Conservation (phyloP, 2,888 invertebrate genomes). For the Synanthedon formicaeformis region DNA sequence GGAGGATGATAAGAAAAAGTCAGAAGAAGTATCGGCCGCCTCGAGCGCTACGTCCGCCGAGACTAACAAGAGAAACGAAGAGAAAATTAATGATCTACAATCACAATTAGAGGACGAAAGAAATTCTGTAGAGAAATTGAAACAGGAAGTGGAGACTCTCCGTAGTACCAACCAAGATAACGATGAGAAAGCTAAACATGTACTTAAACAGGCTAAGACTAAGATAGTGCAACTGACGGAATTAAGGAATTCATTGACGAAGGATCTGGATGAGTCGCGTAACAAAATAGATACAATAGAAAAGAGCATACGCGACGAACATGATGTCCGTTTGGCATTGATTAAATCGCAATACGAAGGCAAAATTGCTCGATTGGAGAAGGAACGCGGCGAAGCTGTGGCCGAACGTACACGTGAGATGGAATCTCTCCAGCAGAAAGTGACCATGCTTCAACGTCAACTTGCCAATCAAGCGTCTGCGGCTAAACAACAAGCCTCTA, state of each 20-base stretch:
- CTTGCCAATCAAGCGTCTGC: constrained; percentile 78
- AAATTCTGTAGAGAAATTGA: constrained; percentile 74
- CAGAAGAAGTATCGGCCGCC: constrained; percentile 66
- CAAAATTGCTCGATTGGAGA: constrained; percentile 76
- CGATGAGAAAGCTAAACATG: constrained; percentile 74
- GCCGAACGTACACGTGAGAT: constrained; percentile 74
- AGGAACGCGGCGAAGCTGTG: constrained; percentile 76
- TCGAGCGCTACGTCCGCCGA: constrained; percentile 54
- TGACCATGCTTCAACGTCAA: constrained; percentile 77
- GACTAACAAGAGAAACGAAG: constrained; percentile 64
- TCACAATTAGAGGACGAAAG: constrained; percentile 54
- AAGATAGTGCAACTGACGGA: constrained; percentile 81
- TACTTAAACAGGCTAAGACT: constrained; percentile 80
- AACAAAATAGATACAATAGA: constrained; percentile 60
- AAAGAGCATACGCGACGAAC: constrained; percentile 66
- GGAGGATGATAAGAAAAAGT: constrained; percentile 73
- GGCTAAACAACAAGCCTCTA: constrained; percentile 71
- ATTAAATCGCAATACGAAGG: constrained; percentile 79
- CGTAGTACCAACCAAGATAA: constrained; percentile 69
- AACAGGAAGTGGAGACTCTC: constrained; percentile 74
- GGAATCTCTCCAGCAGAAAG: constrained; percentile 78
- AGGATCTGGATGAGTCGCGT: constrained; percentile 70
- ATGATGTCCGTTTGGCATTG: constrained; percentile 69
- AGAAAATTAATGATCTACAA: constrained; percentile 52
- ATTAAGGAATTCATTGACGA: constrained; percentile 71